phyloP scores from a whole-genome alignment of 2,797 vertebrate genomes.

The Alca torda region DNA sequence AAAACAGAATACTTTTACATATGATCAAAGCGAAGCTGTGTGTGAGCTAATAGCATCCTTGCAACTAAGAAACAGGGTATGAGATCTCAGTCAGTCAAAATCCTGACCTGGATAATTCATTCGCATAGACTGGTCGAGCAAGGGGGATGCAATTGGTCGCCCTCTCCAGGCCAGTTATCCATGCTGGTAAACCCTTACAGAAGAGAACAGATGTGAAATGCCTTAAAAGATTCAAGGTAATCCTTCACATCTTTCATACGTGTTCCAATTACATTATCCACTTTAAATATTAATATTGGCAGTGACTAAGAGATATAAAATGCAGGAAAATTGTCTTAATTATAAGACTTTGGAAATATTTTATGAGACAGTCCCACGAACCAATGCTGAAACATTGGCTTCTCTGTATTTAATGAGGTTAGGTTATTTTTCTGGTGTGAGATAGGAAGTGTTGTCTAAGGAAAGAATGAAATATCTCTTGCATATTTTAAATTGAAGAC shows the following conservation, averaged over 20 bases:
- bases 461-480: not conserved
- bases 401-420: not conserved
- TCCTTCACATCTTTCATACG: not conserved
- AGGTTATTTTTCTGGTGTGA: constrained; percentile 1
- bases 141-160: not conserved
- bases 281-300: constrained; percentile 13
- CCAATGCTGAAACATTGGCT: not conserved
- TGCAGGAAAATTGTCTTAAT: not conserved
- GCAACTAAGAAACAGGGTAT: not conserved
- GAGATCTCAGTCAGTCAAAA: not conserved
- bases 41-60: not conserved
- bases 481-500: not conserved
- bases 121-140: not conserved
- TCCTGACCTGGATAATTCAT: not conserved
- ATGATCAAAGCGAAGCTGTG: not conserved
- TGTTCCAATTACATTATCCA: not conserved
- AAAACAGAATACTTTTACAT: not conserved
- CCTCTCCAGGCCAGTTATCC: not conserved
- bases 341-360: not conserved
- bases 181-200: not conserved
- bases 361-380: not conserved
- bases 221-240: not conserved
- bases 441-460: not conserved
- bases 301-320: not conserved
- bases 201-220: not conserved